Evolutionary conservation across 2,888 invertebrate genomes (phyloP).

Genomic region (Epistrophe eligans): DNA sequence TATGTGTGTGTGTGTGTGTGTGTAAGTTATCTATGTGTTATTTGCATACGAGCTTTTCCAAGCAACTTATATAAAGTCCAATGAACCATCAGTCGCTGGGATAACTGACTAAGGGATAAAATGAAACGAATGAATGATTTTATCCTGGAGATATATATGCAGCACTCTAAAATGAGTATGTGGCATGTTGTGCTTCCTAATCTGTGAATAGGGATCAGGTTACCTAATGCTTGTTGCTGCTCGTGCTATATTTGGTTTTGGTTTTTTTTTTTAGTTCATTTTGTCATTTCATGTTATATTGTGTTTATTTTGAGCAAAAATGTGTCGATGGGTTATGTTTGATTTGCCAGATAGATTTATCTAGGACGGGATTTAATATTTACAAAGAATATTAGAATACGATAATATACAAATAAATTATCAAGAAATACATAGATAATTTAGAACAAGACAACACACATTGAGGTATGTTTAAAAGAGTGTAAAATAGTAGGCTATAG

Average conservation of each 20-base stretch:
- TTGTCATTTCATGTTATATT: background rate
- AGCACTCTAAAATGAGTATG: conserved; percentile 38
- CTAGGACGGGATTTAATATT: background rate
- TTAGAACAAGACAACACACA: background rate
- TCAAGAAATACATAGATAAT: background rate
- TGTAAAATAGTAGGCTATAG: no score
- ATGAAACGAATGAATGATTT: conserved; percentile 57
- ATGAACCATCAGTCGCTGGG: conserved; percentile 61
- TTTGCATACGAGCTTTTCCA: conserved; percentile 33
- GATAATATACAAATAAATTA: background rate
- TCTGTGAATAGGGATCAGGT: conserved; percentile 50
- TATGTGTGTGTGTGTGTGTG: background rate
- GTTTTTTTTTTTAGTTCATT: background rate
- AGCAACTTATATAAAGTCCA: conserved; percentile 58
- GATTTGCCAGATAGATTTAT: conserved; percentile 16
- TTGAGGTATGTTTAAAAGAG: no score
- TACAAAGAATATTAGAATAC: background rate
- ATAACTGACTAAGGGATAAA: conserved; percentile 36
- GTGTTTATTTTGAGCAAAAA: conserved; percentile 50
- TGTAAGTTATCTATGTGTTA: conserved; percentile 20
- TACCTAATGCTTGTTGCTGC: conserved; percentile 11
- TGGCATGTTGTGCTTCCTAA: conserved; percentile 58
- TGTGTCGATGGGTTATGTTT: conserved; percentile 70
- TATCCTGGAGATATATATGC: conserved; percentile 18
- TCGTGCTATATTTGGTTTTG: background rate